These are phyloP conservation scores for Geothlypis trichas DNA, from an alignment of 2,113 vertebrate species.

Conservation along the genomic window DNA sequence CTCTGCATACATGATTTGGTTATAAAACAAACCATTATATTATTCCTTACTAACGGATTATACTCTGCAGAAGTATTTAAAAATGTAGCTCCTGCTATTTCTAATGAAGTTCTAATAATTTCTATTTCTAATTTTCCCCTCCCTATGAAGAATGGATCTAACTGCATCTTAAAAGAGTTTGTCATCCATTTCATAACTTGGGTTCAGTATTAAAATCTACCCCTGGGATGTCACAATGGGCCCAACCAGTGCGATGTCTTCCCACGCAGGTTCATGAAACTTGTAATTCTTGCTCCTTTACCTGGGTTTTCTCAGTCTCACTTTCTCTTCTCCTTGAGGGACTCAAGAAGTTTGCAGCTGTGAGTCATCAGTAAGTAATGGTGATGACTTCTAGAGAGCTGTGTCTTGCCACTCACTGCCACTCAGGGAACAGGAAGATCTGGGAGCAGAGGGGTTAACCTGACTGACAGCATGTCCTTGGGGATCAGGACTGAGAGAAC, in stretches of 20 bases:
- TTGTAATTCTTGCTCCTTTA: background rate
- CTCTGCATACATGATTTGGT: background rate
- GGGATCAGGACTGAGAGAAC: background rate
- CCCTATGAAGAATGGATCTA: background rate
- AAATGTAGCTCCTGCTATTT: background rate
- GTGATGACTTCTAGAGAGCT: background rate
- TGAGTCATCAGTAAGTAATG: background rate
- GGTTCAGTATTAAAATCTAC: background rate
- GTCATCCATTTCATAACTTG: background rate
- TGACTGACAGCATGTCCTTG: background rate
- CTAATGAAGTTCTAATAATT: background rate
- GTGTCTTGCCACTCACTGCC: background rate
- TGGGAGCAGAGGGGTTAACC: background rate
- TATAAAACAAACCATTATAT: background rate
- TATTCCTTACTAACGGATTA: background rate
- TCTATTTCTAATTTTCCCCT: background rate
- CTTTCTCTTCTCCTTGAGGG: background rate
- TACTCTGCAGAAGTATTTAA: background rate
- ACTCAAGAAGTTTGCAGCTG: background rate
- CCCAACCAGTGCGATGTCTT: background rate
- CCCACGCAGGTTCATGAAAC: background rate
- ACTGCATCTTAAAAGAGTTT: background rate
- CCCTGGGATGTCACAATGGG: background rate
- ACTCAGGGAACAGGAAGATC: background rate
- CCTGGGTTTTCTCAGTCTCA: background rate